Evolutionary conservation across 2,797 vertebrate species (phyloP).

Genomic region (Fringilla coelebs): DNA sequence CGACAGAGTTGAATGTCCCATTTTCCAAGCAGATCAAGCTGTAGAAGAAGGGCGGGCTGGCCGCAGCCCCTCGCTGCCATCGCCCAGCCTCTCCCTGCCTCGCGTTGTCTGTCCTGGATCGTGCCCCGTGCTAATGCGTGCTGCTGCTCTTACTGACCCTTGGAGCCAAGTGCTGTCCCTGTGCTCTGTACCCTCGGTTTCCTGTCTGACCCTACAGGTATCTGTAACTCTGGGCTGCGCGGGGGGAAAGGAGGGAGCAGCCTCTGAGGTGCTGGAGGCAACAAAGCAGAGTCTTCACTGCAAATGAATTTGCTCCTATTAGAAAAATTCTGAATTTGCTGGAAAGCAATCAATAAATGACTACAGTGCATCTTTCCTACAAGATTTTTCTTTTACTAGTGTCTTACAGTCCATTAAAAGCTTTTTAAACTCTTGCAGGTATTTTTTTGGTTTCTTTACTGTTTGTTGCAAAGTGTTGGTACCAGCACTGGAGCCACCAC

Average conservation of each 20-base stretch:
- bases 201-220: neutral
- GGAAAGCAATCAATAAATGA: slow-evolving; percentile 65
- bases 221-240: neutral
- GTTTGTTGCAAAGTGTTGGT: neutral
- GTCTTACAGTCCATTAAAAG: slow-evolving; percentile 51
- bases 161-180: neutral
- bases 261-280: neutral
- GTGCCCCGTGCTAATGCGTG: neutral
- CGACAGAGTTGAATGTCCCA: slow-evolving; percentile 31
- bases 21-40: neutral
- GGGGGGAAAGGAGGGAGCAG: neutral
- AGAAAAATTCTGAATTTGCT: slow-evolving; percentile 38
- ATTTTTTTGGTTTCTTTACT: neutral
- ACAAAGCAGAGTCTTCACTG: neutral
- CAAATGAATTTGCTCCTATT: slow-evolving; percentile 22
- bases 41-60: neutral
- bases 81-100: neutral
- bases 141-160: slow-evolving; percentile 13
- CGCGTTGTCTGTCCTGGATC: neutral
- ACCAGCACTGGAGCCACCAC: too few species aligned
- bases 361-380: slow-evolving; percentile 60
- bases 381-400: slow-evolving; percentile 40
- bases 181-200: neutral
- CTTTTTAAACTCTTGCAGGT: slow-evolving; percentile 11
- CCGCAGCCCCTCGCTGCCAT: neutral